Base-by-base conservation (phyloP, 1,140 invertebrate genomes). In the Lepidotrigona ventralis region DNA sequence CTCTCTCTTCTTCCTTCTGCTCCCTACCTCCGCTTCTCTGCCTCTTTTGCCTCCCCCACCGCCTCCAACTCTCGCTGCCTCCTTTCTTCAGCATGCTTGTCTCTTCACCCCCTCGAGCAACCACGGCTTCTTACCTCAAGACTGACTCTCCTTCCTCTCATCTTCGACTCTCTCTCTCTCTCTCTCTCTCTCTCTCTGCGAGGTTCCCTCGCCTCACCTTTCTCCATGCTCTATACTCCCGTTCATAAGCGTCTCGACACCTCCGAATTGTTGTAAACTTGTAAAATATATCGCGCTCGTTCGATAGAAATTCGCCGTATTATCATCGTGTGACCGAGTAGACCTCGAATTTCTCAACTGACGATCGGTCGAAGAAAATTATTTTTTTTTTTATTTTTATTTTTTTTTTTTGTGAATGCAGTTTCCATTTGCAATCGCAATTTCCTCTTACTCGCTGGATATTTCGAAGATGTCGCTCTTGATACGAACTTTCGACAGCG, bases 1-100 rank as follows among this genome's bases (percentile, higher is more conserved):
- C 69, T 79, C 51, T 84, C 80, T 75, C 79, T 56, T 54, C 87
- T 71, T 85, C 79, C 78, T 83, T 79, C 63, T 72, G 54, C 73
- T 78, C 23, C 58, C 80, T 84, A 63, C 69, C 73, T 54, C 84
- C 76, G 74, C 79, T 56, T 63, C 87, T 76, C 83, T 77, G 68
- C 66, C 70, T 88, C 81, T 75, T 82, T 74, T 80, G 63, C 77
- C 86, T 84, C 88, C 88, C 83, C 88, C 90, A 72, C 83, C 88
- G 83, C 84, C 84, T 80, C 74, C 58, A 73, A 83, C 81, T 81
- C 79, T 46, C 33, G 29, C 68, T 63, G 74, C 26, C 66, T 63
- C 33, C 73, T 54, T 64, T 60, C 51, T 26, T 58, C 21, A 46
- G 23, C n/a, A 23, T 58, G 26, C 63, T 51, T 17, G 54, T 56